Percentiles rank a stretch among this genome's conserved stretches.
Conservation (phyloP, 2,888 invertebrate species). For the Thelaira solivaga region DNA sequence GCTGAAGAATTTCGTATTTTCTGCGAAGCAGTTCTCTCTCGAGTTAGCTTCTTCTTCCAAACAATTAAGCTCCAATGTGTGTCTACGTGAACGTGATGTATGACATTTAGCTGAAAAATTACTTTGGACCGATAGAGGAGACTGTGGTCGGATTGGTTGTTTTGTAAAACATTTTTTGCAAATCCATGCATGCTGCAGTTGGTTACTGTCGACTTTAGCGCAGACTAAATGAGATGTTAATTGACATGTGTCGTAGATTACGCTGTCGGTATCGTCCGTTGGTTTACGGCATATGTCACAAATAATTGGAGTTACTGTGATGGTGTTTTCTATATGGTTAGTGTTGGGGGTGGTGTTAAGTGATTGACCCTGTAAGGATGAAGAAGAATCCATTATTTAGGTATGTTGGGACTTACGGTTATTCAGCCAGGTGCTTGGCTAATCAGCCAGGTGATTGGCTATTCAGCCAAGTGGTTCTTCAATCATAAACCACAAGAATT, state of each 20-base stretch:
- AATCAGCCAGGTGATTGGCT: too few relatives aligned
- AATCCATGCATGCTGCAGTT: not conserved
- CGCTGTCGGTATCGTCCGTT: not conserved
- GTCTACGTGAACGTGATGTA: not conserved
- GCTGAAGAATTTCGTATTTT: constrained; percentile 20
- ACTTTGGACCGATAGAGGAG: too few relatives aligned
- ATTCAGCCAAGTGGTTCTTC: too few relatives aligned
- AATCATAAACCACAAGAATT: too few relatives aligned
- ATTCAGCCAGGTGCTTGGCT: not conserved
- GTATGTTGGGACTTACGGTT: constrained; percentile 24
- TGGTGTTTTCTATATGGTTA: not conserved
- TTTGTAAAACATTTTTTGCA: constrained; percentile 2
- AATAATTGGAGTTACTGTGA: not conserved
- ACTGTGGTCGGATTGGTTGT: too few relatives aligned
- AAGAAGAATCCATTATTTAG: constrained; percentile 13
- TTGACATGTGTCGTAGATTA: constrained; percentile 7
- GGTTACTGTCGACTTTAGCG: not conserved
- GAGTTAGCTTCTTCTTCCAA: constrained; percentile 19
- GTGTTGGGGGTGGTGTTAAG: not conserved
- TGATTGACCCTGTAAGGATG: constrained; percentile 32
- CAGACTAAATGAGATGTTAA: constrained; percentile 1
- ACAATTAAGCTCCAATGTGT: not conserved
- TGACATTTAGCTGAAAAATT: too few relatives aligned
- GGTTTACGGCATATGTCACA: constrained; percentile 17
- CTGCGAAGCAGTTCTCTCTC: constrained; percentile 6